phyloP scores from a whole-genome alignment of 2,888 invertebrate genomes.

The Sarcophaga subvicina region DNA sequence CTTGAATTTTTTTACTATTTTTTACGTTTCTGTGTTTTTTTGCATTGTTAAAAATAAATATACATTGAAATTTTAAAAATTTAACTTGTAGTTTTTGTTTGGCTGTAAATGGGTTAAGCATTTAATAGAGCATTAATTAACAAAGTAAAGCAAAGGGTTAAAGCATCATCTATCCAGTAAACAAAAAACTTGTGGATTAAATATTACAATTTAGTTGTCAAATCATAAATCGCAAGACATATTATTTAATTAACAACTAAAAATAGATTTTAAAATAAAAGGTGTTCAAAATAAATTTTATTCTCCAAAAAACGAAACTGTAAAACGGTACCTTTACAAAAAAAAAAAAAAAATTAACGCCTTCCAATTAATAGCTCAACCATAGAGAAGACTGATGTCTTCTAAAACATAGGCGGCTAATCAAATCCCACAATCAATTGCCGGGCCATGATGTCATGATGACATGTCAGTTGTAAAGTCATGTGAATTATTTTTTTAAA shows the following conservation, averaged over 20 bases:
- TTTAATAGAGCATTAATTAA: conserved; percentile 27
- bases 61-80: too few species aligned
- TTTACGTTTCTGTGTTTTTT: too few species aligned
- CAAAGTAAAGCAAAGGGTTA: not conserved
- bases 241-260: conserved; percentile 9
- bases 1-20: too few species aligned
- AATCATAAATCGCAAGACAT: not conserved
- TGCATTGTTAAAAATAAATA: too few species aligned
- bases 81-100: too few species aligned
- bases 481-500: not conserved
- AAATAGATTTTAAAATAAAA: not conserved
- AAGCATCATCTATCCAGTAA: not conserved
- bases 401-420: too few species aligned
- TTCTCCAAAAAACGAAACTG: not conserved
- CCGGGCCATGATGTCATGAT: conserved; percentile 5
- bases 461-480: not conserved
- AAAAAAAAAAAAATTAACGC: conserved; percentile 51
- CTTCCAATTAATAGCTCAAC: conserved; percentile 22
- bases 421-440: not conserved
- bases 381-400: too few species aligned
- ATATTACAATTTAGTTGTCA: not conserved
- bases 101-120: too few species aligned
- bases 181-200: too few species aligned
- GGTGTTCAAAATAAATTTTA: not conserved
- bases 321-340: conserved; percentile 35